Evolutionary conservation across 2,888 invertebrate species (phyloP).

Genomic region (Zele albiditarsus): DNA sequence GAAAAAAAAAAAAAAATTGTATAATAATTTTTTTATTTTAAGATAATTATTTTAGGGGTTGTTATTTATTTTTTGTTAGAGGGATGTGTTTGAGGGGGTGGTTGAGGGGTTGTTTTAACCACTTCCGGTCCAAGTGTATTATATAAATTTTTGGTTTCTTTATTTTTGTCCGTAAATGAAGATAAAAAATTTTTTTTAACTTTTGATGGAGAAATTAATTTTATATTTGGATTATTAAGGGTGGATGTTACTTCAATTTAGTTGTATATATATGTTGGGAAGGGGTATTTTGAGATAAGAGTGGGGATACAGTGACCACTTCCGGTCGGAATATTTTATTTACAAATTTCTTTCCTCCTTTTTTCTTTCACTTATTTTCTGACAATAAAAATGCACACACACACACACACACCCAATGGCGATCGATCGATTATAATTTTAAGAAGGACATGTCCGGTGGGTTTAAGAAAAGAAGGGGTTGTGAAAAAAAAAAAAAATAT

Average conservation of each 20-base stretch:
- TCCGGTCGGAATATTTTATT: background rate
- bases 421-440: constrained; percentile 12
- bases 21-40: background rate
- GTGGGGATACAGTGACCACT: background rate
- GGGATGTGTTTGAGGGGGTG: too few relatives aligned
- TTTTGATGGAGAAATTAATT: too few relatives aligned
- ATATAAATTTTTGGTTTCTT: too few relatives aligned
- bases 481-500: background rate
- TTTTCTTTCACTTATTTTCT: background rate
- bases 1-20: background rate
- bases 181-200: background rate
- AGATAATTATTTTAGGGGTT: background rate
- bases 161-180: background rate
- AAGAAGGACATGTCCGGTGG: background rate
- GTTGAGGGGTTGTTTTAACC: too few relatives aligned
- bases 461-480: constrained; percentile 6
- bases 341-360: background rate
- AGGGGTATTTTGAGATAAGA: too few relatives aligned
- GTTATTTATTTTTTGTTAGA: background rate
- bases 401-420: background rate
- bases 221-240: too few relatives aligned
- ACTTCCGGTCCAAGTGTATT: too few relatives aligned
- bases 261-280: too few relatives aligned
- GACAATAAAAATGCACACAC: background rate
- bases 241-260: too few relatives aligned